These are phyloP conservation scores for Nemoura dubitans DNA, from an alignment of 2,888 invertebrate species.

Conservation along the genomic window DNA sequence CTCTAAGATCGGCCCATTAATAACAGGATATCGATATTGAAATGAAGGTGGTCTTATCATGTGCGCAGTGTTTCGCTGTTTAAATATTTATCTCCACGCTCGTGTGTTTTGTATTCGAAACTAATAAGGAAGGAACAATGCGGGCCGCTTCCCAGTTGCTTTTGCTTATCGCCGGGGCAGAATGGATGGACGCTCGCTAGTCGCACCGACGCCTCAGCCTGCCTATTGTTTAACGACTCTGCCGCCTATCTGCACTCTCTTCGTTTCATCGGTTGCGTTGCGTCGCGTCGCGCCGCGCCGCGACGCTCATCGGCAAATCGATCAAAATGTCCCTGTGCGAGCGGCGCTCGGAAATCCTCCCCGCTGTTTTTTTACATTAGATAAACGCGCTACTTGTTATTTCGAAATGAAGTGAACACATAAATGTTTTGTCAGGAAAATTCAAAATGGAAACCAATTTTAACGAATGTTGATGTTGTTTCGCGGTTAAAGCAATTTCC, in stretches of 20 bases:
- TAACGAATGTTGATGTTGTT: slow-evolving; percentile 12
- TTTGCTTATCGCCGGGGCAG: background rate
- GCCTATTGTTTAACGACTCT: background rate
- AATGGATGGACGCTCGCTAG: background rate
- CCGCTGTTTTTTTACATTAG: background rate
- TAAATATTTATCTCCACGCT: background rate
- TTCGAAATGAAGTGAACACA: slow-evolving; percentile 5
- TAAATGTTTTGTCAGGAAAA: slow-evolving; percentile 12
- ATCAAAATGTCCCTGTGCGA: background rate
- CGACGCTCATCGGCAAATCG: background rate
- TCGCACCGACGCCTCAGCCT: background rate
- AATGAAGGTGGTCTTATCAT: background rate
- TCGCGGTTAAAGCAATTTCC: slow-evolving; percentile 7
- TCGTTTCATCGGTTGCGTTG: background rate
- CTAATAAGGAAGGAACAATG: background rate
- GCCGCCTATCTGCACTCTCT: background rate
- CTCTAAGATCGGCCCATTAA: background rate
- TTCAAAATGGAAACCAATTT: slow-evolving; percentile 12
- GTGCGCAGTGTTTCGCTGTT: background rate
- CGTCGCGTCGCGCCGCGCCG: too few relatives aligned
- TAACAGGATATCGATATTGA: background rate
- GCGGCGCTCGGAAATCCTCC: background rate
- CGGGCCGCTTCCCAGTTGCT: background rate
- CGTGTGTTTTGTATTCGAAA: background rate
- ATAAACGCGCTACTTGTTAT: slow-evolving; percentile 4